Evolutionary conservation across 2,797 vertebrate genomes (phyloP), one percentile per base, ranked within the genome.

Genomic region (Cuculus canorus): DNA sequence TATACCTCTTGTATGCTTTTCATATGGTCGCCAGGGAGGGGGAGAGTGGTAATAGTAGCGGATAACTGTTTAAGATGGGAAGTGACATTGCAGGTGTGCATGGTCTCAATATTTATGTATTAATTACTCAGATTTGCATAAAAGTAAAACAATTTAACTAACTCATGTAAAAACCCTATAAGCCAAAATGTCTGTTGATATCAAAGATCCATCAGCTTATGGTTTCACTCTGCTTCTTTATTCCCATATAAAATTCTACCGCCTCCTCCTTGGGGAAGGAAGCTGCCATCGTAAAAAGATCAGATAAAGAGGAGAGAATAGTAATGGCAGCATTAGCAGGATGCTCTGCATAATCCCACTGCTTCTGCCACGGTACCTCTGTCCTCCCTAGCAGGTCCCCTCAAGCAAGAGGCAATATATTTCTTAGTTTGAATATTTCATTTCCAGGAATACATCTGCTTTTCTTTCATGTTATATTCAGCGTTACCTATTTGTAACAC

Each of bases 381-480:
- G 90, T 92, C 92, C 81, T 95, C 82, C 82, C 76, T 60, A 66
- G 84, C 75, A 97, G 86, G 28, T 83, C 85, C 93, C 91, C 94
- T 88, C 81, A 63, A 96, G 95, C 91, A 95, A 95, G 83, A 77
- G 50, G 82, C 95, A 86, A 70, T 96, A 90, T 88, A 80, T 86
- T 88, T 93, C 73, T 65, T 68, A 82, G 83, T 93, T 80, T 92
- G 95, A 96, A 92, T 95, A 91, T 96, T 96, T 92, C 68, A 65
- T 95, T 96, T 96, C 56, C 86, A 92, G 93, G 43, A 50, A 22
- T 94, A 86, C 86, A n/a, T 81, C 82, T 92, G 82, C 90, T 96
- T 95, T 92, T 73, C 96, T 96, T 95, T 96, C 92, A 87, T 96
- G 92, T 96, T 95, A 70, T 79, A 95, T 93, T 94, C 95, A 95